Conservation (phyloP, 92 coral and sea anemone species). For the Hydrozoanthus gracilis region DNA sequence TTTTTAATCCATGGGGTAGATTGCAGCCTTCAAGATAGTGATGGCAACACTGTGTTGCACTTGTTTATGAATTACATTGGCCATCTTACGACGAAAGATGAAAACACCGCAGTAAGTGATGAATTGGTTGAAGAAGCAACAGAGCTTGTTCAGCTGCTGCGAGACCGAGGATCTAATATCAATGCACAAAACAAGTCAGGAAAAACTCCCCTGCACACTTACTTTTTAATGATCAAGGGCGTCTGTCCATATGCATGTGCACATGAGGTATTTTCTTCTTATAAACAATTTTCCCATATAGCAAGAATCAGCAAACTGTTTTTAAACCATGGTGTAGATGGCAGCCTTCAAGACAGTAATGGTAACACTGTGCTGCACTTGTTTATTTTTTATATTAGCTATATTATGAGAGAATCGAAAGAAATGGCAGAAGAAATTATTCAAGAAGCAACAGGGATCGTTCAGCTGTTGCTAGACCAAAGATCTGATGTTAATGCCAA, state of each 20-base stretch:
- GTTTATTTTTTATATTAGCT: too few relatives aligned
- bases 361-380: neutral
- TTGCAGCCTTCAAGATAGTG: too few relatives aligned
- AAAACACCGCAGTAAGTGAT: neutral
- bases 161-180: conserved; percentile 6
- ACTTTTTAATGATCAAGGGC: too few relatives aligned
- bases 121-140: neutral
- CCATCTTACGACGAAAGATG: neutral
- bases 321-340: neutral
- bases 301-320: neutral
- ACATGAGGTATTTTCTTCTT: too few relatives aligned
- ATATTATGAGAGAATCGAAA: too few relatives aligned
- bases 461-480: too few relatives aligned
- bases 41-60: too few relatives aligned
- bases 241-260: too few relatives aligned
- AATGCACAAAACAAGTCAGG: neutral
- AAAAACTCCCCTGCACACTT: neutral
- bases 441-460: neutral
- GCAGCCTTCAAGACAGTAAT: neutral
- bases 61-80: neutral
- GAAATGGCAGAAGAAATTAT: too few relatives aligned
- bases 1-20: too few relatives aligned
- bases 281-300: too few relatives aligned
- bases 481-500: too few relatives aligned
- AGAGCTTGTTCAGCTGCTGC: neutral